phyloP scores from a whole-genome alignment of 2,888 invertebrate species.

The Sympetrum striolatum region DNA sequence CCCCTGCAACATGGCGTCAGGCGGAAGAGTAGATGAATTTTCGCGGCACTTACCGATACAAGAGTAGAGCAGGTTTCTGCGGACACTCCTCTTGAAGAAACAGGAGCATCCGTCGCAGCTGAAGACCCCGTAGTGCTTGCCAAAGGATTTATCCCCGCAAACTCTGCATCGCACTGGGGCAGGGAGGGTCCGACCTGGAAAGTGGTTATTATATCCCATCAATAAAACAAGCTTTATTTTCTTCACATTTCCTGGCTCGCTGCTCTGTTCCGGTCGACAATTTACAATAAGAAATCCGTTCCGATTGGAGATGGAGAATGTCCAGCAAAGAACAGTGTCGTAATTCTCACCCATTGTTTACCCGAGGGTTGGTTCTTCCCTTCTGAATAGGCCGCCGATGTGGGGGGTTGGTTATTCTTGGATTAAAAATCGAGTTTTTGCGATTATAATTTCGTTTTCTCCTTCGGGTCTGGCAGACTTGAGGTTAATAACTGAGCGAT shows the following conservation, averaged over 20 bases:
- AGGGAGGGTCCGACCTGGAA: conserved; percentile 67
- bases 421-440: neutral
- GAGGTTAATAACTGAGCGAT: too few species aligned
- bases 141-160: conserved; percentile 83
- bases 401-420: neutral
- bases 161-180: conserved; percentile 75
- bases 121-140: conserved; percentile 83
- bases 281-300: neutral
- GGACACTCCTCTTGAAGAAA: conserved; percentile 84
- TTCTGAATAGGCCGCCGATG: too few species aligned
- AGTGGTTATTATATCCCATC: neutral
- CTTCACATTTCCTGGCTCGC: neutral
- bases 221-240: neutral
- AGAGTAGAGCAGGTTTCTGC: conserved; percentile 74
- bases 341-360: neutral
- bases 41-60: conserved; percentile 72
- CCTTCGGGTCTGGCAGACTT: too few species aligned
- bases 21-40: too few species aligned
- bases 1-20: too few species aligned
- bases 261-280: neutral
- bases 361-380: neutral
- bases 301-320: neutral
- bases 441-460: too few species aligned
- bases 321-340: neutral
- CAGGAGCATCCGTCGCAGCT: conserved; percentile 91